These are phyloP conservation scores for Litocranius walleri DNA, from an alignment of 2,113 vertebrate genomes.

Conservation along the genomic window DNA sequence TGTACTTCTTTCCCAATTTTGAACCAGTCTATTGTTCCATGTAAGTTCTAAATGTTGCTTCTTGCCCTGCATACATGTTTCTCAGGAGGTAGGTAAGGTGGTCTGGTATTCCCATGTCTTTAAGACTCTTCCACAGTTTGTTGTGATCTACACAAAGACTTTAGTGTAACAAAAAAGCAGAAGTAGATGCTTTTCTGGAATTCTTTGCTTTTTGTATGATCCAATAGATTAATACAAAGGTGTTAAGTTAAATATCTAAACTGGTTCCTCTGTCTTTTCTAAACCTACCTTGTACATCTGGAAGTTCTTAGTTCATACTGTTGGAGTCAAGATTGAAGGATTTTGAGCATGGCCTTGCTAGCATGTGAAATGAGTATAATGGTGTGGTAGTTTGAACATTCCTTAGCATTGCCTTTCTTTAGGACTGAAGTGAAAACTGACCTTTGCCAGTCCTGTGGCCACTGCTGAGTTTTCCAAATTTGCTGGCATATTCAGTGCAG, in stretches of 20 bases:
- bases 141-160: neutral
- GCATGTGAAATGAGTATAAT: neutral
- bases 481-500: neutral
- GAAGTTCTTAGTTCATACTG: neutral
- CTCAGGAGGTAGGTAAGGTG: neutral
- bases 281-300: neutral
- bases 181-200: neutral
- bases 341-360: neutral
- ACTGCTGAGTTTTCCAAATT: neutral
- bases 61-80: neutral
- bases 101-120: neutral
- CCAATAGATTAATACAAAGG: neutral
- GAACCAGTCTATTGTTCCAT: neutral
- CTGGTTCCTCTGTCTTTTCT: neutral
- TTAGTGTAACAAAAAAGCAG: neutral
- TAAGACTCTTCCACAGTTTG: neutral
- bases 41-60: neutral
- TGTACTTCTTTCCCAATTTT: neutral
- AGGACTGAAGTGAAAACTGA: neutral
- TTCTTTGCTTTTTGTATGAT: neutral
- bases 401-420: neutral
- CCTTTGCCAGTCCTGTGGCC: neutral
- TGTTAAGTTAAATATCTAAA: neutral
- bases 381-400: neutral
- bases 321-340: neutral